A percentile compares a stretch with the other conserved stretches of the same genome.
Evolutionary conservation across 1,140 invertebrate species (phyloP).

Genomic region (Asbolus verrucosus): DNA sequence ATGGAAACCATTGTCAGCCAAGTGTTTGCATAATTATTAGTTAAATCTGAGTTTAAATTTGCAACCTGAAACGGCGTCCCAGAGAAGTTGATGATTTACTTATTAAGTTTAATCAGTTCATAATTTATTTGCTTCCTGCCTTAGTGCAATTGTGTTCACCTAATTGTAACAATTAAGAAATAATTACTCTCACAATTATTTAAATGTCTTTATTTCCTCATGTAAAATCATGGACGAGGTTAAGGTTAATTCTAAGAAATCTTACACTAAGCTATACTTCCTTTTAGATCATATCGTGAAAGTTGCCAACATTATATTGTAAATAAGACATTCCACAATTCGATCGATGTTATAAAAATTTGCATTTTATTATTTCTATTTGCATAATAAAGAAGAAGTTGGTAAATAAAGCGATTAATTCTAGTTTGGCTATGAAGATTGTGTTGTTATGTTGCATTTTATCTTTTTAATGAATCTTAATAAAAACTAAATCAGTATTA

Average conservation of each 20-base stretch:
- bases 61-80: no score
- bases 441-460: no score
- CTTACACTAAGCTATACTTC: conserved; percentile 5
- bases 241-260: conserved; percentile 30
- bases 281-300: conserved; percentile 24
- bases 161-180: conserved; percentile 35
- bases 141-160: conserved; percentile 42
- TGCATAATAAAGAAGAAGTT: no score
- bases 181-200: conserved; percentile 13
- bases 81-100: no score
- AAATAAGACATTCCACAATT: neutral
- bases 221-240: conserved; percentile 26
- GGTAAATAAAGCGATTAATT: no score
- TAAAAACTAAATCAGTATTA: no score
- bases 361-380: neutral
- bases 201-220: conserved; percentile 19
- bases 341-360: neutral
- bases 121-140: conserved; percentile 19
- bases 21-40: no score
- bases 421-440: no score
- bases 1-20: no score
- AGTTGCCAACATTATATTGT: neutral
- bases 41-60: no score
- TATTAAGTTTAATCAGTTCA: no score
- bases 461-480: no score